Base-by-base conservation (phyloP, 2,888 invertebrate genomes). In the Eupeodes latifasciatus region DNA sequence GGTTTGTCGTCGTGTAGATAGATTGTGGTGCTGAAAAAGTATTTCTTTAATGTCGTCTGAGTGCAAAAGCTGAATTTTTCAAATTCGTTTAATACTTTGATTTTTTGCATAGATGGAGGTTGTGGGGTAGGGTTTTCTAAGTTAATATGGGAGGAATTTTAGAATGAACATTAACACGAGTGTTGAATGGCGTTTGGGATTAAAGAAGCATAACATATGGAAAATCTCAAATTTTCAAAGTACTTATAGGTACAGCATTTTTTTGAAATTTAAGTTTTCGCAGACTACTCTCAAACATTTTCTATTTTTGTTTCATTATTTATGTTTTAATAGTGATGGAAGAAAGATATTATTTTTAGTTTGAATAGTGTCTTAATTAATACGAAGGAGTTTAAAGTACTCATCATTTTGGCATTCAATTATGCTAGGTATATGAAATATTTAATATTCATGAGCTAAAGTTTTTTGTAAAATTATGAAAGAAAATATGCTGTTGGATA, bases 21-120 rank as follows among this genome's bases (percentile, higher is more conserved):
- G 49, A 77, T 67, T 55, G 51, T 36, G n/a, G 75, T 79, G 81
- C 59, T 74, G 84, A 78, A 80, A 75, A 79, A 59, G 27, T 75
- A 79, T 76, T 81, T 87, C 62, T 64, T 72, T 71, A 76, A 84
- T 69, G 40, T 40, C 40, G 40, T 40, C 76, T 78, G 61, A 71
- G 80, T 67, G 80, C 53, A 49, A 62, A 55, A 69, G 67, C 44
- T 67, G 69, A 51, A 74, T 81, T 62, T 59, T 78, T 85, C 16
- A 69, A 67, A 87, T 81, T 72, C 19, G 40, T 62, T 61, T 66
- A 40, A 11, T 53, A 40, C 12, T 44, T 49, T 66, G 44, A 12
- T 66, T 4, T 66, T 40, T 4, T 40, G 40, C 27, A 27, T 6
- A 64, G 47, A 27, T 44, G 16, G 4, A 2, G 12, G 5, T 16